Evolutionary conservation across 2,797 vertebrate genomes (phyloP), one percentile per base, ranked within the genome.

Genomic region (Mormyrops boulengeri): DNA sequence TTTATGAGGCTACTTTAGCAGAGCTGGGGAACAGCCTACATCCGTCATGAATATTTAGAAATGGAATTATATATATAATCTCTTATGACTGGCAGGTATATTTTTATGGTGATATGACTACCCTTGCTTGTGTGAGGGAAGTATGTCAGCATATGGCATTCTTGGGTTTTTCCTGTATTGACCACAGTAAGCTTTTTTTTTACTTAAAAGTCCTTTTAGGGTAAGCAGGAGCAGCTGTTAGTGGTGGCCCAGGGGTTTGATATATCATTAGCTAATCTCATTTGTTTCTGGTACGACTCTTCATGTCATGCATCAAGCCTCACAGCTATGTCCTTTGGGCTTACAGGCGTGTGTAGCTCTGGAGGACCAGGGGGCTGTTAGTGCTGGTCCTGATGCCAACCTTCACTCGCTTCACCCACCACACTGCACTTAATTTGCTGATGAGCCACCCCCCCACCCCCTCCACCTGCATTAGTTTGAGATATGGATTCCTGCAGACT

Each of bases 301-400:
- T 85, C 82, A 22, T 49, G 22, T 50, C 17, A 38, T 87, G 52
- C 30, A 6, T 80, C 19, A 77, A 14, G 14, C n/a, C 38, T 30
- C 90, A 92, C 94, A 60, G 93, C 41, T 14, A 8, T 50, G 30
- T 66, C 12, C 34, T 84, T 34, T 84, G 88, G 12, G 12, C 8
- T 14, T 11, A 90, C 93, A 94, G 93, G 94, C 93, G 91, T 50
- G 87, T 89, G 89, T 52, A 91, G 53, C 5, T 90, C 88, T 26
- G 90, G 88, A 55, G 47, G 87, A 14, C 73, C 4, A 0, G 0
- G 82, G n/a, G 44, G 26, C 82, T 50, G 19, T 49, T 50, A 89
- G 49, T 62, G 41, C 55, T 22, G 55, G 22, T 85, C 17, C 89
- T 50, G 34, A 17, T 19, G 62, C 38, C 89, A 34, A 6, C 3